phyloP scores from a whole-genome alignment of 2,797 vertebrate species.

The Acridotheres tristis region DNA sequence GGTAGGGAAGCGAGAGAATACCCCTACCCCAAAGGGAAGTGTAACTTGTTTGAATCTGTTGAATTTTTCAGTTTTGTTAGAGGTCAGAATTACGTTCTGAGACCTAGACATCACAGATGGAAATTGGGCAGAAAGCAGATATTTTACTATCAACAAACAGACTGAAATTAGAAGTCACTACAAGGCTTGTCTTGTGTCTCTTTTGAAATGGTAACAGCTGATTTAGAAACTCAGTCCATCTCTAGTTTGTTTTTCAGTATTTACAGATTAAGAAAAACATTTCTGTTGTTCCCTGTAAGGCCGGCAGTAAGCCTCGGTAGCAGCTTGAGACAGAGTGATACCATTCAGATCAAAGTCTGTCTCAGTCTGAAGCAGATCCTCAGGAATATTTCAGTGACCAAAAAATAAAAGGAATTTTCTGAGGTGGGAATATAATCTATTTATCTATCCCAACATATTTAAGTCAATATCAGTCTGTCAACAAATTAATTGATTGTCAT shows the following conservation, averaged over 20 bases:
- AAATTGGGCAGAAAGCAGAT: not conserved
- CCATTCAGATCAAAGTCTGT: not conserved
- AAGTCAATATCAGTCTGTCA: not conserved
- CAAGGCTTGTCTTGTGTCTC: not conserved
- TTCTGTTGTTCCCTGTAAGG: not conserved
- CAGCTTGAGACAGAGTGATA: not conserved
- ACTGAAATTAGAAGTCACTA: not conserved
- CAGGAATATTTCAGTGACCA: not conserved
- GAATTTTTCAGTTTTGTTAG: not conserved
- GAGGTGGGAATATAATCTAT: not conserved
- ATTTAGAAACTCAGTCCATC: not conserved
- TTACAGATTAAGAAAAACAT: not conserved
- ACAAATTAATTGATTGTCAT: constrained; percentile 40
- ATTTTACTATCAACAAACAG: not conserved
- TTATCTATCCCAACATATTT: not conserved
- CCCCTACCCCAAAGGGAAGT: not conserved
- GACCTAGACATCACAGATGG: not conserved
- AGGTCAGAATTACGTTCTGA: not conserved
- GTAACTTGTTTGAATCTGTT: not conserved
- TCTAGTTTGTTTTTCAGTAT: not conserved
- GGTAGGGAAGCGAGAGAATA: not conserved
- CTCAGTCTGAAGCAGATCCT: not conserved
- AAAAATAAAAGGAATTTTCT: not conserved
- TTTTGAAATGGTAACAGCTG: not conserved
- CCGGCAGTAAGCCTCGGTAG: not conserved